These are phyloP conservation scores for Mesembrinibis cayennensis DNA, from an alignment of 2,113 vertebrate genomes.

Conservation along the genomic window DNA sequence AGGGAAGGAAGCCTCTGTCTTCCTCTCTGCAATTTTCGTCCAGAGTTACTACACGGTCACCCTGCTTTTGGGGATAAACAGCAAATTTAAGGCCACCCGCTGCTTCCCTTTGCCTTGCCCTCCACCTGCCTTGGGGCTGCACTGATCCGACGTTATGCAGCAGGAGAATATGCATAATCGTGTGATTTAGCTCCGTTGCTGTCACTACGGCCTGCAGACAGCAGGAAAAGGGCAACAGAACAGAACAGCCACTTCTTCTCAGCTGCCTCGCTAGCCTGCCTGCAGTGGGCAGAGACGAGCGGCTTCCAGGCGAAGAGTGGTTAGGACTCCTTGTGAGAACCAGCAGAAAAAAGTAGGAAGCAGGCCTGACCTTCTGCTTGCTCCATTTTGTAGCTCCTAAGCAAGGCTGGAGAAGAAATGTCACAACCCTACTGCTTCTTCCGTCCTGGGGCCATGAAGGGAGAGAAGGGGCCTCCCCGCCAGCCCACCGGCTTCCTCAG, in stretches of 20 bases:
- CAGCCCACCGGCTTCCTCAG: accelerated
- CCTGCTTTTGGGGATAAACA: neutral
- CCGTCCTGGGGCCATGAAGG: neutral
- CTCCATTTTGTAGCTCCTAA: neutral
- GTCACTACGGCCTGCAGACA: neutral
- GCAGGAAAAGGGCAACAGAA: neutral
- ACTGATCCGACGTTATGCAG: neutral
- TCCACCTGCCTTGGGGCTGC: neutral
- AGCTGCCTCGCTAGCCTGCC: neutral
- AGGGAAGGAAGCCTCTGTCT: neutral
- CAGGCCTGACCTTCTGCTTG: neutral
- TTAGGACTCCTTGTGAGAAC: neutral
- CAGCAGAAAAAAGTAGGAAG: neutral
- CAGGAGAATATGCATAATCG: neutral
- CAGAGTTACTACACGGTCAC: neutral
- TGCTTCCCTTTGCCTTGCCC: neutral
- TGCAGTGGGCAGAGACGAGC: neutral
- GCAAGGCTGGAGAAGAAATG: neutral
- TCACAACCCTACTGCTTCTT: neutral
- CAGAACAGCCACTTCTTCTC: neutral
- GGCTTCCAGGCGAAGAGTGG: neutral
- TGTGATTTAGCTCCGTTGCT: neutral
- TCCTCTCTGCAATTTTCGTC: neutral
- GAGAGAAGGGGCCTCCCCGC: accelerated
- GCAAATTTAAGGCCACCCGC: neutral